Evolutionary conservation across 2,113 vertebrate species (phyloP).

Genomic region (Parotia lawesii): DNA sequence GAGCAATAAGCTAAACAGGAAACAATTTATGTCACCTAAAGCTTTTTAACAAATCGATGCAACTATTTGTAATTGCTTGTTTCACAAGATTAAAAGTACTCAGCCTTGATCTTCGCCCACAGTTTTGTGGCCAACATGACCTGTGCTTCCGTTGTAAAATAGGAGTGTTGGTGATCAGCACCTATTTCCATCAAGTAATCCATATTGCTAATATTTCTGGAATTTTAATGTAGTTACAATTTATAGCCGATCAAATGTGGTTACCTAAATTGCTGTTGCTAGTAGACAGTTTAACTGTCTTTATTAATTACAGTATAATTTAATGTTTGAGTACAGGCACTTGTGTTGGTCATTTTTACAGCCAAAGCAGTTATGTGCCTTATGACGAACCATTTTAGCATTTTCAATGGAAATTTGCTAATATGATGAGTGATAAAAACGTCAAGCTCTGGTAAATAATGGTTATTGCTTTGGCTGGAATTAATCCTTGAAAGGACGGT

Average conservation of each 20-base stretch:
- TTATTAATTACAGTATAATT: conserved; percentile 98
- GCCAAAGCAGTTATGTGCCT: conserved; percentile 78
- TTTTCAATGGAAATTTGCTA: conserved; percentile 79
- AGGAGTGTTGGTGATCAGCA: conserved; percentile 83
- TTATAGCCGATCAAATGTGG: conserved; percentile 98
- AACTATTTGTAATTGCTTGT: conserved; percentile 99
- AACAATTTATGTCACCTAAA: conserved; percentile 99
- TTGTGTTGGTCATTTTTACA: conserved; percentile 83
- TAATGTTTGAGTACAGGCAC: conserved; percentile 85
- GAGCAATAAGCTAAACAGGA: conserved; percentile 93
- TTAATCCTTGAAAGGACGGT: conserved; percentile 79
- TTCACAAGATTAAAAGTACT: conserved; percentile 99
- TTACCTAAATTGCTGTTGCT: conserved; percentile 99
- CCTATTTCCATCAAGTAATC: conserved; percentile 91
- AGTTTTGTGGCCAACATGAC: conserved; percentile 94
- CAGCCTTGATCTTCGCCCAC: conserved; percentile 89
- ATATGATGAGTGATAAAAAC: conserved; percentile 84
- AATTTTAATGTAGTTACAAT: conserved; percentile 96
- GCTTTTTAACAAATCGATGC: conserved; percentile 99
- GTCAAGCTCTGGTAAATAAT: conserved; percentile 81
- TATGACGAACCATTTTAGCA: conserved; percentile 86
- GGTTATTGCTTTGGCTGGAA: conserved; percentile 80
- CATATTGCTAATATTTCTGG: conserved; percentile 96
- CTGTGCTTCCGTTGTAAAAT: conserved; percentile 77
- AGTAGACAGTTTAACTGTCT: conserved; percentile 97